Percentiles rank a stretch among this genome's conserved stretches.
Evolutionary conservation across 1,140 invertebrate species (phyloP).

Genomic region (Eurosta solidaginis): DNA sequence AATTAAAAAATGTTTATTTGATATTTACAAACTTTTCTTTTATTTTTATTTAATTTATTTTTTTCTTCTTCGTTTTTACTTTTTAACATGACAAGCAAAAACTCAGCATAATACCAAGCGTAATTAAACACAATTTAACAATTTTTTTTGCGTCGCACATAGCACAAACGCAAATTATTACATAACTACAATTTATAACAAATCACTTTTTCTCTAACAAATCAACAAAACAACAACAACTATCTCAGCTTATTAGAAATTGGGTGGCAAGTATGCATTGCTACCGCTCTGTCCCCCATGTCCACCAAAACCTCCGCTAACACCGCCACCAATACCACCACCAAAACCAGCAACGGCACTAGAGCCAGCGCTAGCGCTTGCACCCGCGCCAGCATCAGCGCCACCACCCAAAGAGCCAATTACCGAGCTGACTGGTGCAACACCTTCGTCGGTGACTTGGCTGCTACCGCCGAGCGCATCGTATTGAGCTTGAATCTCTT

Average conservation of each 20-base stretch:
- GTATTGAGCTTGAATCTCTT: conserved; percentile 58
- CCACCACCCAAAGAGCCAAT: conserved; percentile 50
- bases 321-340: conserved; percentile 20
- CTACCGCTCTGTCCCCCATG: conserved; percentile 37
- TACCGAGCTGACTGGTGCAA: conserved; percentile 55
- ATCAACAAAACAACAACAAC: conserved; percentile 31
- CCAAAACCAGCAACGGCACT: conserved; percentile 16
- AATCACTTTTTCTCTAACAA: conserved; percentile 20
- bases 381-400: conserved; percentile 35
- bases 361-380: conserved; percentile 12
- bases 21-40: conserved; percentile 15
- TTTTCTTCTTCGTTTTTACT: background rate
- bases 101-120: background rate
- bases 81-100: conserved; percentile 2
- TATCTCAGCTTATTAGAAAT: conserved; percentile 45
- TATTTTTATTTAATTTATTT: background rate
- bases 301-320: conserved; percentile 1
- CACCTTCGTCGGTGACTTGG: conserved; percentile 55
- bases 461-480: conserved; percentile 54
- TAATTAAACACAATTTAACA: background rate
- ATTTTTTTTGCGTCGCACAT: background rate
- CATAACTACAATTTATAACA: conserved; percentile 31
- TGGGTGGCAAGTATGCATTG: conserved; percentile 57
- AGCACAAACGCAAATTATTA: background rate
- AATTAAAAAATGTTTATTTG: background rate